Percentiles rank a stretch among this genome's conserved stretches.
These are phyloP conservation scores for Dolomedes plantarius DNA, from an alignment of 2,888 invertebrate genomes.

Conservation along the genomic window DNA sequence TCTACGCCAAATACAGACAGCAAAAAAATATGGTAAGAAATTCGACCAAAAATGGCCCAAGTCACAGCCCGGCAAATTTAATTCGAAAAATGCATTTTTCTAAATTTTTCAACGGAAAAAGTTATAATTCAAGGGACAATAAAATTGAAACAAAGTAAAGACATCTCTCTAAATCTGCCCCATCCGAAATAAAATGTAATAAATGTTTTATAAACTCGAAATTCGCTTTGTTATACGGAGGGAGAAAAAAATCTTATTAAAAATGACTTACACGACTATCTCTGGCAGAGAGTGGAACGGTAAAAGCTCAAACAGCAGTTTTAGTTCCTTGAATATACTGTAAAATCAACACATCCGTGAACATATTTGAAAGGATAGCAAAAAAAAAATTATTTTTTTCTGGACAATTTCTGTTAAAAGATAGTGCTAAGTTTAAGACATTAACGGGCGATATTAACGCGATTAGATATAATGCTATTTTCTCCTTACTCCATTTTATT, in stretches of 20 bases:
- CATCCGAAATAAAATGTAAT: too few species aligned
- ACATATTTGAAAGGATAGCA: slow-evolving; percentile 10
- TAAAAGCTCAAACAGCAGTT: slow-evolving; percentile 33
- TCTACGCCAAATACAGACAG: slow-evolving; percentile 33
- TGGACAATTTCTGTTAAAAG: slow-evolving; percentile 31
- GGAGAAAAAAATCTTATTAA: not conserved
- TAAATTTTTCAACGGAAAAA: not conserved
- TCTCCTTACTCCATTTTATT: not conserved
- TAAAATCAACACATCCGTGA: slow-evolving; percentile 44
- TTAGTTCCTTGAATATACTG: slow-evolving; percentile 57
- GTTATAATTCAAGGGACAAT: too few species aligned
- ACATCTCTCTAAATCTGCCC: too few species aligned
- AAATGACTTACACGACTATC: slow-evolving; percentile 29
- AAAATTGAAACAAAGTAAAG: too few species aligned
- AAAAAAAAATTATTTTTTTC: slow-evolving; percentile 24
- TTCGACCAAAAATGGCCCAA: slow-evolving; percentile 21
- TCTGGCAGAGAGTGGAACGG: not conserved
- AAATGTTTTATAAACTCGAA: too few species aligned
- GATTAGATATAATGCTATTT: slow-evolving; percentile 54
- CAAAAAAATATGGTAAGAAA: slow-evolving; percentile 12
- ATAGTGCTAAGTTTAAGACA: slow-evolving; percentile 35
- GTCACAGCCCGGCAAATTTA: slow-evolving; percentile 1
- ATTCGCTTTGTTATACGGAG: too few species aligned
- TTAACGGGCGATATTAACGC: slow-evolving; percentile 45
- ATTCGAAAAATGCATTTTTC: not conserved